A percentile compares a stretch with the other conserved stretches of the same genome.
These are phyloP conservation scores for Tadarida brasiliensis DNA, from an alignment of 2,797 vertebrate genomes.

Conservation along the genomic window DNA sequence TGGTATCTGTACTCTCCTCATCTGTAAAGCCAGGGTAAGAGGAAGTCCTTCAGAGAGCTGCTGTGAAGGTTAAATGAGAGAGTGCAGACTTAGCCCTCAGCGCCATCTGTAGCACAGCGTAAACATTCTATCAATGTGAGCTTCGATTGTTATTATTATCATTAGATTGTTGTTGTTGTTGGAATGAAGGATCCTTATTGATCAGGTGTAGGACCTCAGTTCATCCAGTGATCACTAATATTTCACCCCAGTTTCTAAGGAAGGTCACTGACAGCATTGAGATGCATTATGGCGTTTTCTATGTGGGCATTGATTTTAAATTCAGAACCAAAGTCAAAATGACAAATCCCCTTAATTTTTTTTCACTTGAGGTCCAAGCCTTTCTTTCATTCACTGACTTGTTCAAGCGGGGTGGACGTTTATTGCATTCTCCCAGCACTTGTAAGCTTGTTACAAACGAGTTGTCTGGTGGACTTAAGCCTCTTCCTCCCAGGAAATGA, in stretches of 20 bases:
- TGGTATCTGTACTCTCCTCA: neutral
- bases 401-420: constrained; percentile 15
- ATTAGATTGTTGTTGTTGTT: neutral
- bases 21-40: neutral
- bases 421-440: neutral
- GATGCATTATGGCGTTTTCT: constrained; percentile 65
- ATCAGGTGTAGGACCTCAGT: neutral
- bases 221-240: neutral
- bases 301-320: constrained; percentile 71
- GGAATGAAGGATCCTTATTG: neutral
- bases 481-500: constrained; percentile 68
- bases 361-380: constrained; percentile 31
- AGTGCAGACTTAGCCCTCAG: neutral
- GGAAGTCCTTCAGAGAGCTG: neutral
- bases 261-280: constrained; percentile 53
- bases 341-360: constrained; percentile 63
- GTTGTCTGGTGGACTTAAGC: constrained; percentile 60
- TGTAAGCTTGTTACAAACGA: constrained; percentile 65
- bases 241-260: constrained; percentile 29
- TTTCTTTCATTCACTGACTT: constrained; percentile 63
- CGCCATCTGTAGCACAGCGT: neutral
- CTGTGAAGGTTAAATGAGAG: neutral
- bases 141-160: neutral
- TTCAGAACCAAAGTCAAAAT: constrained; percentile 74
- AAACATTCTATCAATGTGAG: neutral